Evolutionary conservation across 1,140 invertebrate species (phyloP), one percentile per base, ranked within the genome.

Genomic region (Ceratoteleas bidentatus): DNA sequence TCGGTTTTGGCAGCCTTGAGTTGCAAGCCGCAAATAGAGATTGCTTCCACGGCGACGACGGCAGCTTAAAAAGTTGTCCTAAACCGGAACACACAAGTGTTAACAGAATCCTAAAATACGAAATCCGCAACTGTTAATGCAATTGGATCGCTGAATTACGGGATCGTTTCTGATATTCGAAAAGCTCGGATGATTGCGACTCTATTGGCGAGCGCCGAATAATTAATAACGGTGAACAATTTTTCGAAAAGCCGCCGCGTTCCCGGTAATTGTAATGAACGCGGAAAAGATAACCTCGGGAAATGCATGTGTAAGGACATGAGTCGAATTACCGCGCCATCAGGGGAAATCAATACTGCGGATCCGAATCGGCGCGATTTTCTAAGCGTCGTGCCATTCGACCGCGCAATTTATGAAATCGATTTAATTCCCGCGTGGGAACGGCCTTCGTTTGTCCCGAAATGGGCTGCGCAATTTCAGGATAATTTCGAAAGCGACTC

Each of bases 291-390:
- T 72, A 52, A 49, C 9, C 8, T 0, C 5, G 38, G 24, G 7
- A 68, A 74, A 50, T 45, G 58, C 16, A 45, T 60, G 64, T 53
- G 45, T 64, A 36, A 58, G 38, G 52, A 56, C 43, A 50, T 16
- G 36, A 65, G 11, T 65, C 24, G 66, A 75, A 58, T 74, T 65
- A 56, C 49, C 14, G 47, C 32, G 16, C 43, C 61, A 56, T 62
- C 38, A 38, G 13, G 53, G 53, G 60, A 64, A 73, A 73, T 62
- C 70, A 57, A 73, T 73, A 73, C 15, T 16, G 10, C 14, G 36
- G 34, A 49, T 61, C 9, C 34, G 43, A 58, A 69, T 49, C 33
- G 54, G 47, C n/a, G 24, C 34, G 24, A 70, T 61, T 53, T 70
- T 61, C 50, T 54, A 54, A 54, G 16, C 33, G 15, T 43, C 11